Evolutionary conservation across 2,888 invertebrate species (phyloP), one percentile per base, ranked within the genome.

Genomic region (Metallyticus violacea): DNA sequence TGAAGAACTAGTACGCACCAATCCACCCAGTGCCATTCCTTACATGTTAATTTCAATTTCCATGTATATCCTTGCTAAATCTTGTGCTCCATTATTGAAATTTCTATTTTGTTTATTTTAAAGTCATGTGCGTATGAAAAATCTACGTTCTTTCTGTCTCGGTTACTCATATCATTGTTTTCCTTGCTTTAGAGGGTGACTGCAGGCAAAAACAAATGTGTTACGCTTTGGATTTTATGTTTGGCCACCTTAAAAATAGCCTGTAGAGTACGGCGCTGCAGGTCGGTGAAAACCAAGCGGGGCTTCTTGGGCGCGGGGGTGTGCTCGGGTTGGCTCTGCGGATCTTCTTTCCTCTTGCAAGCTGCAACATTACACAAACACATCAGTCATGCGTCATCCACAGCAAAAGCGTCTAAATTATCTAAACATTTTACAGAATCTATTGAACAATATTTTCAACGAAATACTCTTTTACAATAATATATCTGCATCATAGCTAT

Each of bases 211-310:
- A 30, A 28, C 76, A 83, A 77, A 27, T 27, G 83, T 7, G n/a
- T 77, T 28, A 77, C 83, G 77, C 40, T 77, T 77, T 77, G 82
- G 25, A 85, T 80, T 9, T 26, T 83, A 40, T 26, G 81, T 77
- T 85, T 84, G 79, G 87, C 88, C 92, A 98, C 98, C 95, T 99
- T 99, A 96, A 99, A 99, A 95, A 99, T 99, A 94, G 99, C 99
- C 95, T 99, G 99, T 92, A 99, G 96, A 92, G 99, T 99, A 94
- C 99, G 97, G 93, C 99, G 96, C 94, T 99, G 99, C 91, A 99
- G 97, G 94, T 99, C 99, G 91, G 99, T 99, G 95, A 99, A 99
- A 93, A 99, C 99, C 93, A 99, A 96, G 92, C 99, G 97, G 90
- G 99, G 99, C 93, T 99, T 99, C 96, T 99, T 99, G 93, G 98